Base-by-base conservation (phyloP, 1,140 invertebrate species). In the Pectinophora gossypiella region DNA sequence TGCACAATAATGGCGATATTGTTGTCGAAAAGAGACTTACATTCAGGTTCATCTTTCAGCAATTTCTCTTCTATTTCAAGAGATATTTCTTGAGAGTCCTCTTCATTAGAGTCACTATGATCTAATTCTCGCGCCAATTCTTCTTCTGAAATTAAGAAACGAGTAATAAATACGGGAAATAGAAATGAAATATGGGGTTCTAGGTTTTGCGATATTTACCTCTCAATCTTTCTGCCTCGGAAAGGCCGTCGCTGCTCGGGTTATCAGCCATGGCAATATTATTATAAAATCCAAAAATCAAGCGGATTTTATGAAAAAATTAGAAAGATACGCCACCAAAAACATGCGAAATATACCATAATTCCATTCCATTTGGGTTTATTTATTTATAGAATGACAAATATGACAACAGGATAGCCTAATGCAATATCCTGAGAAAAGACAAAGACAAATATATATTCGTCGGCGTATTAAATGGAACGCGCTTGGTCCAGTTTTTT, bases 41-140 rank as follows among this genome's bases (percentile, higher is more conserved):
- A 87, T 69, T 85, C 81, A 19, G 81, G 81, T 74, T 87, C 83
- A 66, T 87, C 86, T 71, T 83, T 87, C 2, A 87, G 53, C 23
- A 87, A 52, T 27, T 78, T 83, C 51, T 89, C 85, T 71, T 89
- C 87, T 45, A 82, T 77, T 65, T 88, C 85, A 44, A 87, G 60
- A 3, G 87, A 85, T 55, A 87, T 80, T 53, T 88, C 87, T 68
- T 87, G 84, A 35, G 77, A 82, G 62, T 87, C 85, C 15, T 85
- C 82, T 62, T 87, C 85, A 65, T 81, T 85, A 1, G 83, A 88
- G 55, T 89, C 87, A 61, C 85, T 88, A 44, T 88, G 85, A 21
- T 88, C 83, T 48, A 88, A 63, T 60, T 86, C 85, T 46, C 69
- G 72, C 10, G 71, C 78, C 27, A 88, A 59, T 56, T 89, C 87